Evolutionary conservation across 2,888 invertebrate genomes (phyloP), one percentile per base, ranked within the genome.

Genomic region (Hoplodrina blanda): DNA sequence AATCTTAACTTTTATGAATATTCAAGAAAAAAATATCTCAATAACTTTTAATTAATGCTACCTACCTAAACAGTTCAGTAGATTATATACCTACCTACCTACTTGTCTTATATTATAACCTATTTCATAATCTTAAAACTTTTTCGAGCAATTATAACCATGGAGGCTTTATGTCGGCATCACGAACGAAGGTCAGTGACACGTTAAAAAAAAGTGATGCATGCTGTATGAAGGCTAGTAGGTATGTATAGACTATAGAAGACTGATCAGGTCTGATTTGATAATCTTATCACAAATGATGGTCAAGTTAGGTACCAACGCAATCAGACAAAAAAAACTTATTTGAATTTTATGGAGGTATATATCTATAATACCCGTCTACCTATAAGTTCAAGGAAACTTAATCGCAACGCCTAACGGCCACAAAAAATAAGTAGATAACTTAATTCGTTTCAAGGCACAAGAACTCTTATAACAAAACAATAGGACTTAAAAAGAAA

Each of bases 111-210:
- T 46, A 17, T 46, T 46, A 46, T 46, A 17, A 46, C 5, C 46
- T 70, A 46, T 56, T 57, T 55, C 11, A 30, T 33, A 44, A 52
- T 17, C 13, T 10, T 30, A 54, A 66, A 79, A 62, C 52, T 44
- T 61, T 71, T 69, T 71, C 49, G 61, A 69, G 69, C 59, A 72
- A 77, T 83, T 73, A 67, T 77, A 84, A 73, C 72, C 73, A 70
- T 82, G 81, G 81, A 91, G 90, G 90, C 90, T 90, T 80, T 83
- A 79, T 75, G 86, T 82, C 83, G 75, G 83, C 87, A 87, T 89
- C 89, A 89, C 88, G 91, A 88, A 80, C 77, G 70, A 62, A 78
- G 82, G 91, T 92, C 92, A 90, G 85, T 87, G 92, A 89, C 91
- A 87, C 81, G 79, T 17, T 17, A 84, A 88, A 87, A 78, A 77